Percentiles rank a stretch among this genome's conserved stretches.
These are phyloP conservation scores for Sclerodermus sp. DNA, from an alignment of 2,888 invertebrate genomes.

Conservation along the genomic window DNA sequence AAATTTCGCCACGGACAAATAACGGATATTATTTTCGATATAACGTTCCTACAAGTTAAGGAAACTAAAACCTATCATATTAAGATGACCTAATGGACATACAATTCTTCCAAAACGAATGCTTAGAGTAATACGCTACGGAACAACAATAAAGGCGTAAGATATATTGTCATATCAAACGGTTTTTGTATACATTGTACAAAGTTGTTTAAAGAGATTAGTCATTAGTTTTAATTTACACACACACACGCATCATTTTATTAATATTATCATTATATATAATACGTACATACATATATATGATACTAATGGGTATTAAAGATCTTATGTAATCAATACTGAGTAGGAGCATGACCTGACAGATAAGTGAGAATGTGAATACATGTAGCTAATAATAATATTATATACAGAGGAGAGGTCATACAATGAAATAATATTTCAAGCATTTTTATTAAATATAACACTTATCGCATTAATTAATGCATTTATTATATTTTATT, in stretches of 20 bases:
- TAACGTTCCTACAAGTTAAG: constrained; percentile 50
- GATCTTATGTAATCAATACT: constrained; percentile 20
- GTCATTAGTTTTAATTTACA: constrained; percentile 53
- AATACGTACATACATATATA: constrained; percentile 14
- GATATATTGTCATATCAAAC: constrained; percentile 52
- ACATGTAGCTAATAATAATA: constrained; percentile 9
- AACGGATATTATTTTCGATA: constrained; percentile 47
- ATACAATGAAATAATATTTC: background rate
- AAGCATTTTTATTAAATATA: background rate
- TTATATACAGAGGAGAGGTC: constrained; percentile 6
- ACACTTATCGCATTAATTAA: background rate
- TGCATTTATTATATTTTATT: background rate
- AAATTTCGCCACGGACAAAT: constrained; percentile 36
- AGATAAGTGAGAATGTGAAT: constrained; percentile 42
- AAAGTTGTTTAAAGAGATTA: constrained; percentile 49
- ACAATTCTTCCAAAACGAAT: constrained; percentile 45
- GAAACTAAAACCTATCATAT: constrained; percentile 20
- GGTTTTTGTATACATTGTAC: constrained; percentile 53
- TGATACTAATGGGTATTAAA: constrained; percentile 28
- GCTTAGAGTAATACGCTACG: constrained; percentile 20
- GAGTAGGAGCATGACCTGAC: constrained; percentile 26
- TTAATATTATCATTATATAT: constrained; percentile 1
- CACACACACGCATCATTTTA: constrained; percentile 32
- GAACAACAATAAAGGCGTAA: constrained; percentile 33
- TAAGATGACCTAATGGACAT: constrained; percentile 32